Evolutionary conservation across 2,113 vertebrate genomes (phyloP).

Genomic region (Cricetomys ansorgei): DNA sequence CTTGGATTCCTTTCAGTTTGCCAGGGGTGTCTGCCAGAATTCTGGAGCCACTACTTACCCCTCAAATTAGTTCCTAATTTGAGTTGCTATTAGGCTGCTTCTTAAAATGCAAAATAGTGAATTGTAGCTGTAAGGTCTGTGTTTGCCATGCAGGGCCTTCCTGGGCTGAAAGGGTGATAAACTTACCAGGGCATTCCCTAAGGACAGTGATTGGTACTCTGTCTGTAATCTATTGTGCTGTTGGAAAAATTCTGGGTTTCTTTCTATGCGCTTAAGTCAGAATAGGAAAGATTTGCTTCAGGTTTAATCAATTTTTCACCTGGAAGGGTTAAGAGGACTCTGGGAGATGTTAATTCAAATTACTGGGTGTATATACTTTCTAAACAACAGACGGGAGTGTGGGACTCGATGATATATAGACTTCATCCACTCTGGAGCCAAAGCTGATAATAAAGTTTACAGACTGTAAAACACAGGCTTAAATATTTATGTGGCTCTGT

Average conservation of each 20-base stretch:
- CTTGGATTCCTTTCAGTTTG: slow-evolving; percentile 49
- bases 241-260: slow-evolving; percentile 68
- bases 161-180: slow-evolving; percentile 61
- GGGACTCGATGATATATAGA: slow-evolving; percentile 59
- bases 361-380: not conserved
- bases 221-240: slow-evolving; percentile 56
- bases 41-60: slow-evolving; percentile 36
- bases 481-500: slow-evolving; percentile 73
- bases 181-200: not conserved
- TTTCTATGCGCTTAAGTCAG: slow-evolving; percentile 60
- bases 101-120: slow-evolving; percentile 47
- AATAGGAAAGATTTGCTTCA: slow-evolving; percentile 66
- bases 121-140: not conserved
- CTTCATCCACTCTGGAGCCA: slow-evolving; percentile 66
- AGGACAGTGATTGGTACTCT: slow-evolving; percentile 44
- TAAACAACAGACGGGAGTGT: slow-evolving; percentile 24
- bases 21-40: slow-evolving; percentile 64
- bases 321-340: slow-evolving; percentile 56
- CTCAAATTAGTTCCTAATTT: slow-evolving; percentile 65
- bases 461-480: slow-evolving; percentile 75
- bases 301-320: slow-evolving; percentile 71
- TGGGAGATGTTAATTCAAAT: slow-evolving; percentile 58
- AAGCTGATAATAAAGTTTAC: slow-evolving; percentile 64
- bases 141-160: slow-evolving; percentile 2
- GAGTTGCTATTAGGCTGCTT: slow-evolving; percentile 19